Conservation (phyloP, 1,140 invertebrate genomes). For the Heterodera carotae region DNA sequence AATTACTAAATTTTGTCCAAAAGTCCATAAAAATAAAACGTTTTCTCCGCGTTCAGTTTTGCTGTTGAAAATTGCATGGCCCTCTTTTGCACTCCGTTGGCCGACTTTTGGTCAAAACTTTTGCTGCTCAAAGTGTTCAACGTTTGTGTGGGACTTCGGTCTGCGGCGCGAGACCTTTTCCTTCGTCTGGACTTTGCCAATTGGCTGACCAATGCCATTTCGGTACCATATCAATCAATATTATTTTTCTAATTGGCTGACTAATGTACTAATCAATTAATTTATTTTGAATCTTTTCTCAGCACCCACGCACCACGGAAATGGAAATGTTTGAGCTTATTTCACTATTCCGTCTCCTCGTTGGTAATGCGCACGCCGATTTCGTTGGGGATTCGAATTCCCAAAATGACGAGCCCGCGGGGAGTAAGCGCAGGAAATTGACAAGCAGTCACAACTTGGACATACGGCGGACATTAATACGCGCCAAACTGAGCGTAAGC, state of each 20-base stretch:
- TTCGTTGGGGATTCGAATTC: not conserved
- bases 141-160: constrained; percentile 23
- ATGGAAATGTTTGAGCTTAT: constrained; percentile 22
- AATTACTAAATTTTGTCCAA: too few relatives aligned
- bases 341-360: constrained; percentile 4
- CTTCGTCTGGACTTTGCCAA: constrained; percentile 24
- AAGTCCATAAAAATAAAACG: too few relatives aligned
- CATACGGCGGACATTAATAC: not conserved
- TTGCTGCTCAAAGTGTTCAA: constrained; percentile 24
- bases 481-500: not conserved
- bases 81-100: constrained; percentile 32
- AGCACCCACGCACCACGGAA: constrained; percentile 20
- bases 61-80: constrained; percentile 29
- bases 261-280: too few relatives aligned
- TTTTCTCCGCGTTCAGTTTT: constrained; percentile 26
- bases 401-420: not conserved
- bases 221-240: constrained; percentile 5
- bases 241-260: too few relatives aligned
- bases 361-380: not conserved
- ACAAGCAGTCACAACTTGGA: not conserved
- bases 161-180: constrained; percentile 33
- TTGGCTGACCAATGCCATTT: constrained; percentile 36
- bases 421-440: not conserved
- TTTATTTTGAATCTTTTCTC: not conserved
- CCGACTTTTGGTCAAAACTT: constrained; percentile 31